phyloP scores from a whole-genome alignment of 2,888 invertebrate genomes.

The Lymantria dispar region DNA sequence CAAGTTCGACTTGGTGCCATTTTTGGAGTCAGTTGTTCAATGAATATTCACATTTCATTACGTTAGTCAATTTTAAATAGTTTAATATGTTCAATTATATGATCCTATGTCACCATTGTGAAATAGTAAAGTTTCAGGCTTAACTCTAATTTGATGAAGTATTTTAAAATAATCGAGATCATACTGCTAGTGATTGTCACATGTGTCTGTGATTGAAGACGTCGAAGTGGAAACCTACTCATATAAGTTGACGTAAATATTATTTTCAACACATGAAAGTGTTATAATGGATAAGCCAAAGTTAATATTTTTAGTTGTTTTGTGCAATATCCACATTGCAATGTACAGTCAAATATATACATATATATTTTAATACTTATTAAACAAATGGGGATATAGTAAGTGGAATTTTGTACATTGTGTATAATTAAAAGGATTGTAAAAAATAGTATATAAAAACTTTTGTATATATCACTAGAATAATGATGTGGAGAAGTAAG shows the following conservation, averaged over 20 bases:
- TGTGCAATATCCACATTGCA: conserved; percentile 79
- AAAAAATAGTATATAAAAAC: conserved; percentile 68
- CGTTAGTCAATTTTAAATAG: conserved; percentile 10
- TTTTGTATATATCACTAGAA: conserved; percentile 61
- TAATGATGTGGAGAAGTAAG: conserved; percentile 44
- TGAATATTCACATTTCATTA: conserved; percentile 15
- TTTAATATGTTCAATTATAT: conserved; percentile 9
- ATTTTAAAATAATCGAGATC: conserved; percentile 30
- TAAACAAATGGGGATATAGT: conserved; percentile 45
- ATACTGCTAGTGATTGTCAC: conserved; percentile 36
- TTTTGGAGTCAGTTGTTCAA: conserved; percentile 26
- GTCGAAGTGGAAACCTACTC: conserved; percentile 42
- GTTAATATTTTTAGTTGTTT: conserved; percentile 76
- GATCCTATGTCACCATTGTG: background rate
- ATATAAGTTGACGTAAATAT: conserved; percentile 36
- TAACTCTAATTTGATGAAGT: conserved; percentile 25
- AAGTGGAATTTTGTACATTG: conserved; percentile 70
- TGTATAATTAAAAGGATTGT: conserved; percentile 67
- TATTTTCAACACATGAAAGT: conserved; percentile 56
- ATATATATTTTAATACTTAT: conserved; percentile 57
- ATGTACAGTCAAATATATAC: conserved; percentile 72
- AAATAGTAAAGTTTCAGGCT: conserved; percentile 3
- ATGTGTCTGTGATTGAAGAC: conserved; percentile 45
- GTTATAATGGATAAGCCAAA: conserved; percentile 78
- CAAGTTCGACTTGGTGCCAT: conserved; percentile 56